Conservation (phyloP, 2,113 vertebrate genomes). For the Pseudopodoces humilis region DNA sequence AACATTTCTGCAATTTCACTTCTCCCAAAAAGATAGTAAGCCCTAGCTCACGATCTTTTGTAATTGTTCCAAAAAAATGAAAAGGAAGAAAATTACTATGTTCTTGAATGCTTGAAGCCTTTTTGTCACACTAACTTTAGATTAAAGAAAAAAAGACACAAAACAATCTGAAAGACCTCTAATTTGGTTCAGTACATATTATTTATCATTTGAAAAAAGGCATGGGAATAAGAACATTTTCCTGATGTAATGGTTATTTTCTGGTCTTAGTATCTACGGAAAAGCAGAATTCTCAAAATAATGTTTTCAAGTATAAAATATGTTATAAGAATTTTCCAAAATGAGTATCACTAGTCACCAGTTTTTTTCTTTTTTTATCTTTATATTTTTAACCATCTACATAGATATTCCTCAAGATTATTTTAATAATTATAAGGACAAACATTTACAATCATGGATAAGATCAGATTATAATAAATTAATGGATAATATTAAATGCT, state of each 20-base stretch:
- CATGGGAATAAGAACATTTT: background rate
- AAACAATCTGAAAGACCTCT: background rate
- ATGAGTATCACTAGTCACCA: background rate
- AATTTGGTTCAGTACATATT: background rate
- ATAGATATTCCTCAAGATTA: background rate
- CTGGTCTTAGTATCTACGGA: background rate
- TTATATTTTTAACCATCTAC: background rate
- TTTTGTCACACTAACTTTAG: background rate
- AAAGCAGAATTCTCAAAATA: background rate
- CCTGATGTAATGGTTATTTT: background rate
- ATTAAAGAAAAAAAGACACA: background rate
- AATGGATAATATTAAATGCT: background rate
- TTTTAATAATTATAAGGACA: background rate
- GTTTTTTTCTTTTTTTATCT: background rate
- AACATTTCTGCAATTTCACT: background rate
- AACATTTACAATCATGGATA: background rate
- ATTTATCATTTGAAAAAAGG: background rate
- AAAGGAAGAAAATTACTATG: background rate
- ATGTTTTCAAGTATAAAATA: background rate
- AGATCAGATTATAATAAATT: background rate
- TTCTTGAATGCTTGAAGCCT: background rate
- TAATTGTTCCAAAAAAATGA: background rate
- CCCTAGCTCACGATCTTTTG: background rate
- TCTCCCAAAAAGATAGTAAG: background rate
- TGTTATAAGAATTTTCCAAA: background rate